A percentile compares a stretch with the other conserved stretches of the same genome.
Evolutionary conservation across 1,140 invertebrate genomes (phyloP).

Genomic region (Branchinecta lynchi): DNA sequence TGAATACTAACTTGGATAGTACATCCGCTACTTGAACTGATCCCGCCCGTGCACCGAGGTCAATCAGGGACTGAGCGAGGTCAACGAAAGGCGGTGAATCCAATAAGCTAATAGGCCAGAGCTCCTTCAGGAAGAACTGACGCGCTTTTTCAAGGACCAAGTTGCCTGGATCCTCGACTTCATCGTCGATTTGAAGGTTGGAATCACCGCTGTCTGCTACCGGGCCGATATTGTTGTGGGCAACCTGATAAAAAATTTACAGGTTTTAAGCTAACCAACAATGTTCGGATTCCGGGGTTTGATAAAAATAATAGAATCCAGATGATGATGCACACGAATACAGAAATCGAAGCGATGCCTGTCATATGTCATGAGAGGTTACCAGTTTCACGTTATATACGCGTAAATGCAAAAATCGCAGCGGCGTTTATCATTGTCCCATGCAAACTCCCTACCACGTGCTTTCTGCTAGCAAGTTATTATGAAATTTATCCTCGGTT

Average conservation of each 20-base stretch:
- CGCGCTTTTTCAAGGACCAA: neutral
- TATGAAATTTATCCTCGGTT: too few relatives aligned
- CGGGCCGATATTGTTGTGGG: neutral
- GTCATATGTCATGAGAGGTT: too few relatives aligned
- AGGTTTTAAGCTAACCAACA: too few relatives aligned
- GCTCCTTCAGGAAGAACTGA: neutral
- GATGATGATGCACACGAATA: too few relatives aligned
- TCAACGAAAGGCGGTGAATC: neutral
- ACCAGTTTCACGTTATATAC: too few relatives aligned
- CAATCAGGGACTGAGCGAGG: neutral
- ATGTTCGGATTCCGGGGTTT: too few relatives aligned
- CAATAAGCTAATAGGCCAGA: neutral
- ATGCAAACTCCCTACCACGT: too few relatives aligned
- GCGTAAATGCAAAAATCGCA: too few relatives aligned
- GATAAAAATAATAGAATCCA: too few relatives aligned
- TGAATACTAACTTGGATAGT: neutral
- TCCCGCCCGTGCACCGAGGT: conserved; percentile 4
- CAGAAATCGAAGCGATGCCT: too few relatives aligned
- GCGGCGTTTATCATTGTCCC: too few relatives aligned
- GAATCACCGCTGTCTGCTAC: neutral
- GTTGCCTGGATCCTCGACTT: neutral
- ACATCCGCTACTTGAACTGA: neutral
- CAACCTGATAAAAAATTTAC: neutral
- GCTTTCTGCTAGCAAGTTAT: too few relatives aligned
- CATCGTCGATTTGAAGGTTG: neutral